A percentile compares a stretch with the other conserved stretches of the same genome.
Evolutionary conservation across 2,113 vertebrate species (phyloP).

Genomic region (Vidua macroura): DNA sequence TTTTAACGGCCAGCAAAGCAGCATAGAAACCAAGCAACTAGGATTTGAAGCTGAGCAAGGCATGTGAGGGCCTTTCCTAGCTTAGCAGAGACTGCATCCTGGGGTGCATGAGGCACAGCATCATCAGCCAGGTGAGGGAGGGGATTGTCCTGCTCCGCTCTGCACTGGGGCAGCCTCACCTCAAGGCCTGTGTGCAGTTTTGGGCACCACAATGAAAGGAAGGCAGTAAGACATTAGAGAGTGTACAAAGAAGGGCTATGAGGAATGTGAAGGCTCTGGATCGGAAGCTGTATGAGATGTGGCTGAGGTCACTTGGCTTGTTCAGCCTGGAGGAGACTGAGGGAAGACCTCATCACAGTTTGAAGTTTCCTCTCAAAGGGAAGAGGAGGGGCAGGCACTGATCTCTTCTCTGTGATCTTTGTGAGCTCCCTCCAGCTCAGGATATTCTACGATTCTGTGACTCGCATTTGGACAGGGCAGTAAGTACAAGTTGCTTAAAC

Average conservation of each 20-base stretch:
- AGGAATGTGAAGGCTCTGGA: not conserved
- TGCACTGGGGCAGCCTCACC: not conserved
- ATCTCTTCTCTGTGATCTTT: not conserved
- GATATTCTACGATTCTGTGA: not conserved
- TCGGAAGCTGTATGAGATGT: not conserved
- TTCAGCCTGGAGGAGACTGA: not conserved
- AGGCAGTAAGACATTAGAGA: not conserved
- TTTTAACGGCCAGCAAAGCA: not conserved
- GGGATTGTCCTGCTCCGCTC: not conserved
- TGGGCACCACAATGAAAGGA: not conserved
- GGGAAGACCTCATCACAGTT: not conserved
- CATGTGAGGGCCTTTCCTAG: not conserved
- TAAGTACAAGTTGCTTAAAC: not conserved
- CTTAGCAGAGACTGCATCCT: not conserved
- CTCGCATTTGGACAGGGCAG: not conserved
- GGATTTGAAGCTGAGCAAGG: not conserved
- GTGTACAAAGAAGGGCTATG: not conserved
- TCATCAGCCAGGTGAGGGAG: accelerated
- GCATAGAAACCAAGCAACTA: not conserved
- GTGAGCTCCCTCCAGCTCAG: not conserved
- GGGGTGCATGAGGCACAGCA: not conserved
- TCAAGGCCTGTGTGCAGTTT: not conserved
- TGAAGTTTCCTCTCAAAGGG: not conserved
- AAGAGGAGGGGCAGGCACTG: not conserved
- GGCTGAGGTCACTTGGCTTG: not conserved